Conservation (phyloP, 2,113 vertebrate genomes). For the Semnopithecus entellus region DNA sequence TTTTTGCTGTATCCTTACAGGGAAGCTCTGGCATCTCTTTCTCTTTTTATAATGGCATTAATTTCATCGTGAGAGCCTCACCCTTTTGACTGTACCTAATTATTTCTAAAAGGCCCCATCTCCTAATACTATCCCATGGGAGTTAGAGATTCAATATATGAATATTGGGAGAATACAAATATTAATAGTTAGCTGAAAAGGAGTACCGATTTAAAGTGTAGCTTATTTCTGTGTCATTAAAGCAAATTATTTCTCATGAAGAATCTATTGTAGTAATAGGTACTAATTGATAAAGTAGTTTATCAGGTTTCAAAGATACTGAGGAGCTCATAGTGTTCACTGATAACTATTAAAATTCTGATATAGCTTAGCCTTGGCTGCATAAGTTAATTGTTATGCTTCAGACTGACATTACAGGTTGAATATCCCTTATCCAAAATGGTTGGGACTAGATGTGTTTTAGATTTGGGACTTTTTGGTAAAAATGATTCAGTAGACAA, state of each 20-base stretch:
- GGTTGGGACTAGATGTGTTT: neutral
- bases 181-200: neutral
- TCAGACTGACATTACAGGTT: neutral
- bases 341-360: neutral
- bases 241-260: neutral
- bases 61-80: neutral
- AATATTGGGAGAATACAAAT: neutral
- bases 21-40: neutral
- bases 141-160: neutral
- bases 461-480: no score
- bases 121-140: neutral
- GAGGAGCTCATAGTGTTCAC: neutral
- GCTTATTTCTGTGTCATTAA: neutral
- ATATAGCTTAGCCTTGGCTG: neutral
- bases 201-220: neutral
- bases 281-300: neutral
- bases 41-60: neutral
- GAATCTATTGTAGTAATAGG: neutral
- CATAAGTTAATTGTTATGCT: neutral
- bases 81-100: neutral
- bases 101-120: fast-evolving
- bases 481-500: no score
- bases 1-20: neutral
- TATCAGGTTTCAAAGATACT: neutral
- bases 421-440: neutral